phyloP scores from a whole-genome alignment of 2,797 vertebrate species.

The Vireo griseus region DNA sequence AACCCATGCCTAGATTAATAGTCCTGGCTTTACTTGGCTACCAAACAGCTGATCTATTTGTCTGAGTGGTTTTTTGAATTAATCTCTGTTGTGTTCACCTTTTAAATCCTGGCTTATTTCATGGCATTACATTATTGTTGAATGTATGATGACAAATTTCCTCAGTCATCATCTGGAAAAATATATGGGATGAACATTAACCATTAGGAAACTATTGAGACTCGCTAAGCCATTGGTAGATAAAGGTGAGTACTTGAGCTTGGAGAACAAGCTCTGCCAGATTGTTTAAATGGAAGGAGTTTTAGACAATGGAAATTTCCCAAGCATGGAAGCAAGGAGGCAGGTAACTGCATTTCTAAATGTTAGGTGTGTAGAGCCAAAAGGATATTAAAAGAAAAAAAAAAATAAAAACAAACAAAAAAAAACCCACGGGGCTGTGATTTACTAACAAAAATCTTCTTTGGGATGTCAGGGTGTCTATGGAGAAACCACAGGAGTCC shows the following conservation, averaged over 20 bases:
- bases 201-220: not conserved
- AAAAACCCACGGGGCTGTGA: not conserved
- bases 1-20: not conserved
- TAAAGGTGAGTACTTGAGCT: not conserved
- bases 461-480: not conserved
- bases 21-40: not conserved
- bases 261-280: not conserved
- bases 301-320: not conserved
- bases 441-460: not conserved
- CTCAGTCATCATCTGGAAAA: not conserved
- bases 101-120: not conserved
- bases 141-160: not conserved
- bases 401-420: no score
- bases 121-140: not conserved
- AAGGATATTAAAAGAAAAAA: not conserved
- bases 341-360: not conserved
- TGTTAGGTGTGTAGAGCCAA: not conserved
- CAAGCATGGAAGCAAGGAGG: not conserved
- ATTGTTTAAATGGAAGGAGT: not conserved
- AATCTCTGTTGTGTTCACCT: not conserved
- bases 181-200: not conserved
- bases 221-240: not conserved
- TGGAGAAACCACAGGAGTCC: not conserved
- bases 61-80: not conserved
- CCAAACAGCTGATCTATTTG: not conserved